A percentile compares a stretch with the other conserved stretches of the same genome.
Conservation (phyloP, 2,113 vertebrate genomes). For the Sinocyclocheilus anshuiensis region DNA sequence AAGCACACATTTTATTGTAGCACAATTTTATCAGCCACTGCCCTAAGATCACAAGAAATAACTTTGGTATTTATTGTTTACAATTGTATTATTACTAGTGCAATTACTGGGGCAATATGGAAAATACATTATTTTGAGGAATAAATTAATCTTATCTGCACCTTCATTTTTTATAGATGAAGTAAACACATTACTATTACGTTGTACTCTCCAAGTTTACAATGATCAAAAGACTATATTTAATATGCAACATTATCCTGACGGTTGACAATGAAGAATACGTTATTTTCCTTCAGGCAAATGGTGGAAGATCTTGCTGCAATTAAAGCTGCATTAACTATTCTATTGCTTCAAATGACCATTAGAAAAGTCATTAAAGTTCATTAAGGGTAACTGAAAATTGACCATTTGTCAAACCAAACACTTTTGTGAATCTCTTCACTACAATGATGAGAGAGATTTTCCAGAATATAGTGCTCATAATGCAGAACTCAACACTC, state of each 20-base stretch:
- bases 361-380: neutral
- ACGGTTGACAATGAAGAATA: neutral
- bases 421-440: neutral
- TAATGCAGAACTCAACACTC: neutral
- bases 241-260: neutral
- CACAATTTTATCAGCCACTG: neutral
- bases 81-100: neutral
- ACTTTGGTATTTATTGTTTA: neutral
- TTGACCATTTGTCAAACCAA: slow-evolving; percentile 3
- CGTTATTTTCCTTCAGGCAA: neutral
- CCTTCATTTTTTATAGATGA: neutral
- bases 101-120: neutral
- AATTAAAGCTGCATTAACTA: neutral
- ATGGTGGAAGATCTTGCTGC: neutral
- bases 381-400: no score
- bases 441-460: neutral
- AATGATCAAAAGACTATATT: neutral
- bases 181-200: neutral
- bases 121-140: neutral
- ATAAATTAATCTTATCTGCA: neutral
- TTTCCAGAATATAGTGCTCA: neutral
- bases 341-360: neutral
- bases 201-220: neutral
- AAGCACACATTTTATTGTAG: neutral
- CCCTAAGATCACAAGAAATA: neutral